Evolutionary conservation across 2,888 invertebrate genomes (phyloP), one percentile per base, ranked within the genome.

Genomic region (Tinea semifulvella): DNA sequence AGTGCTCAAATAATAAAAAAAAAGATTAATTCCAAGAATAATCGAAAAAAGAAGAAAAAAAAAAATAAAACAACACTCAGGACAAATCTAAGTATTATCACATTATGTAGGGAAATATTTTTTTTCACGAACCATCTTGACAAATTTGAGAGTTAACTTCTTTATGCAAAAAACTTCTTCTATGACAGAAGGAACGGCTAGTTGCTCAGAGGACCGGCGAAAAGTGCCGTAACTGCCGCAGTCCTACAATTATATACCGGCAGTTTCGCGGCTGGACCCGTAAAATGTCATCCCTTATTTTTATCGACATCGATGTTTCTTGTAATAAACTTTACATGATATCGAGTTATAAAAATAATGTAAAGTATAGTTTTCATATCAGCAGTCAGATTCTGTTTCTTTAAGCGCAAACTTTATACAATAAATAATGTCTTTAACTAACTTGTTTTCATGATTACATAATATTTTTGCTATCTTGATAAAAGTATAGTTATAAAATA

Each of bases 191-290:
- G 14, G 14, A 7, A 3, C 31, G 14, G 14, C 31, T 31, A 31
- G 31, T 14, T 31, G 31, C 31, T 31, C 13, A 14, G 13, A 13
- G 31, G 31, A 14, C 31, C 5, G n/a, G n/a, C 13, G 13, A 13
- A 31, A 31, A 31, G 31, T 31, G 31, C 31, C 31, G 31, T 31
- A 14, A 31, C 31, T 31, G 31, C 31, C 31, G 31, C 31, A 31
- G 31, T 31, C 31, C 31, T 14, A 14, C 31, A 31, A 31, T 13
- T 31, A 13, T 31, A 31, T 31, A 13, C 13, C 31, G 14, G 27
- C 27, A 13, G 13, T 13, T 31, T 6, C 13, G 13, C 2, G 31
- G 7, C 31, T 6, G 10, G 13, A 31, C 31, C 31, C 14, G 31
- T 31, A 31, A 31, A 31, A 31, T 31, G 11, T 31, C 31, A 31